These are phyloP conservation scores for Mustela nigripes DNA, from an alignment of 2,113 vertebrate genomes.

Conservation along the genomic window DNA sequence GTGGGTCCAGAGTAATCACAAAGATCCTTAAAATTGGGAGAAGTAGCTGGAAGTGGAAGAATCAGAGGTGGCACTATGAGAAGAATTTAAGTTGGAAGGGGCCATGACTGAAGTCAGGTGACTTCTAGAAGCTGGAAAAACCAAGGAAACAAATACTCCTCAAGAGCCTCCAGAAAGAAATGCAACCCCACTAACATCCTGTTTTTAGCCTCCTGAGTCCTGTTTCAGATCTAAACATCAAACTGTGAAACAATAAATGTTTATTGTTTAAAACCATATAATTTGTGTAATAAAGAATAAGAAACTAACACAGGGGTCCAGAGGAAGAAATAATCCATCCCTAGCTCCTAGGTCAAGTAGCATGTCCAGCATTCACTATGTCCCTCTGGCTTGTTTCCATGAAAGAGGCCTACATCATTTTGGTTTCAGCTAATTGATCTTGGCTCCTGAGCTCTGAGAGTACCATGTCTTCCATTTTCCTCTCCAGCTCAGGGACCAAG, in stretches of 20 bases:
- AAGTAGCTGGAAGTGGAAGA: background rate
- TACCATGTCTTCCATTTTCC: background rate
- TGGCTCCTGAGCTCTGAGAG: background rate
- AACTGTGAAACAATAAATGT: background rate
- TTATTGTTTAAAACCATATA: background rate
- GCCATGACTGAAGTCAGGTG: background rate
- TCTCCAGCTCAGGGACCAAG: background rate
- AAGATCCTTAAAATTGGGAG: background rate
- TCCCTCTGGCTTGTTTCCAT: background rate
- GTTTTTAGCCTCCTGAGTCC: background rate
- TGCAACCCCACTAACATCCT: background rate
- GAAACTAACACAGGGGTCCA: background rate
- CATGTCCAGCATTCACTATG: background rate
- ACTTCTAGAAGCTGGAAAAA: background rate
- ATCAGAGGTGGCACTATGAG: background rate
- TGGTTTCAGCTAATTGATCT: background rate
- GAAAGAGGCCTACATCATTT: background rate
- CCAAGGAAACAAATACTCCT: background rate
- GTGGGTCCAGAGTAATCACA: background rate
- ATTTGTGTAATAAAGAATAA: background rate
- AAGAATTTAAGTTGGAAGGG: background rate
- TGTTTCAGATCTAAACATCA: background rate
- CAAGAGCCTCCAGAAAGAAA: background rate
- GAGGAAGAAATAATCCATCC: background rate
- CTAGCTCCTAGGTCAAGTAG: background rate